Percentiles rank a stretch among this genome's conserved stretches.
phyloP scores from a whole-genome alignment of 1,140 invertebrate species.

The Sitobion miscanthi region DNA sequence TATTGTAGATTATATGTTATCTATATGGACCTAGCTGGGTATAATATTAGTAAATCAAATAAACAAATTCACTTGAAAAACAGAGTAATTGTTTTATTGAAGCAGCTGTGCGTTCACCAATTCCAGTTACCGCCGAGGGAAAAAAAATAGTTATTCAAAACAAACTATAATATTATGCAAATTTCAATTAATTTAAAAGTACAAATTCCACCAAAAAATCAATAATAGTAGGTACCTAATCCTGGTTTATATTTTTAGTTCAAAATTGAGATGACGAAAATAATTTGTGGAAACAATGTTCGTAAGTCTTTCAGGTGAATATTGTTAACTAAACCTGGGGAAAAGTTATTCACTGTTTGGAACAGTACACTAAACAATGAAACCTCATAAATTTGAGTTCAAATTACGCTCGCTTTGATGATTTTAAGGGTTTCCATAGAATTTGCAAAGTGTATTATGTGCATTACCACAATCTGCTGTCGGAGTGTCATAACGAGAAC shows the following conservation, averaged over 20 bases:
- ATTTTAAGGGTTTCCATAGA: not conserved
- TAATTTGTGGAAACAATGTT: not conserved
- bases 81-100: not conserved
- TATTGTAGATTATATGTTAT: not conserved
- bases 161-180: not conserved
- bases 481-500: not conserved
- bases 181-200: not conserved
- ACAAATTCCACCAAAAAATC: not conserved
- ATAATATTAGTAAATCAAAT: not conserved
- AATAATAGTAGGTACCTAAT: not conserved
- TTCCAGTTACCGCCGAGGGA: not conserved
- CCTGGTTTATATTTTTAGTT: not conserved
- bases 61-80: not conserved
- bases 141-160: not conserved
- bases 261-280: not conserved
- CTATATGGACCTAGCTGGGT: not conserved
- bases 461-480: not conserved
- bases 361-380: constrained; percentile 15
- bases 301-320: not conserved
- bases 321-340: not conserved
- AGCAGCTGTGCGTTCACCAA: not conserved
- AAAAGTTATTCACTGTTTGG: not conserved
- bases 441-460: not conserved
- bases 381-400: constrained; percentile 7
- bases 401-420: not conserved